Conservation (phyloP, 1,140 invertebrate genomes). For the Drosophila jambulina region DNA sequence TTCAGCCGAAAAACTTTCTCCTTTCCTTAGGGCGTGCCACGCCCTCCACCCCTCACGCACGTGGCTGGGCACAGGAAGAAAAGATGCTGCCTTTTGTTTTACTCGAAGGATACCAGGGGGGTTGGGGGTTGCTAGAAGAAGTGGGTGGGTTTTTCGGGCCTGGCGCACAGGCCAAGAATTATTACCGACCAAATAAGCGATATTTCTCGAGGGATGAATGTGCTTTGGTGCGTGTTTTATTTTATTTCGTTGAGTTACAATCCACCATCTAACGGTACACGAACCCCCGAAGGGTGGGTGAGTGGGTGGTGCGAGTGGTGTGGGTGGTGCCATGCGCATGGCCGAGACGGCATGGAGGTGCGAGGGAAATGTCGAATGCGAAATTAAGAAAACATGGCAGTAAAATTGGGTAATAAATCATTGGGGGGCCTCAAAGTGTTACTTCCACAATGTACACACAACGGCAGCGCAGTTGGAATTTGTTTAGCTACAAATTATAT, state of each 20-base stretch:
- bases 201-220: conserved; percentile 85
- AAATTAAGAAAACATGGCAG: conserved; percentile 84
- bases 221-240: conserved; percentile 85
- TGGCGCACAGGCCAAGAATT: conserved; percentile 75
- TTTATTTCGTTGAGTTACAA: conserved; percentile 85
- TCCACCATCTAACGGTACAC: conserved; percentile 75
- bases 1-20: conserved; percentile 75
- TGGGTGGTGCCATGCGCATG: conserved; percentile 61
- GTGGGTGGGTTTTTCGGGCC: conserved; percentile 51
- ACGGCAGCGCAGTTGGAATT: conserved; percentile 61
- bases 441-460: conserved; percentile 47
- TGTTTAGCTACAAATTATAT: conserved; percentile 78
- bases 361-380: conserved; percentile 82
- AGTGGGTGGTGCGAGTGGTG: conserved; percentile 6
- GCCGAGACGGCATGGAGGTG: conserved; percentile 62
- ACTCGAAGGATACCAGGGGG: conserved; percentile 10
- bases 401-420: conserved; percentile 84
- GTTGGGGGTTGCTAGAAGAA: conserved; percentile 5
- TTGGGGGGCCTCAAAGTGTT: conserved; percentile 78
- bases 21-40: conserved; percentile 77
- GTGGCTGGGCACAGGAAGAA: conserved; percentile 52
- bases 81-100: conserved; percentile 78
- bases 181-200: conserved; percentile 85
- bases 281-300: conserved; percentile 49
- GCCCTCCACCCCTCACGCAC: conserved; percentile 60